Conservation (phyloP, 2,797 vertebrate species). For the Scolopax bukidnonensis region DNA sequence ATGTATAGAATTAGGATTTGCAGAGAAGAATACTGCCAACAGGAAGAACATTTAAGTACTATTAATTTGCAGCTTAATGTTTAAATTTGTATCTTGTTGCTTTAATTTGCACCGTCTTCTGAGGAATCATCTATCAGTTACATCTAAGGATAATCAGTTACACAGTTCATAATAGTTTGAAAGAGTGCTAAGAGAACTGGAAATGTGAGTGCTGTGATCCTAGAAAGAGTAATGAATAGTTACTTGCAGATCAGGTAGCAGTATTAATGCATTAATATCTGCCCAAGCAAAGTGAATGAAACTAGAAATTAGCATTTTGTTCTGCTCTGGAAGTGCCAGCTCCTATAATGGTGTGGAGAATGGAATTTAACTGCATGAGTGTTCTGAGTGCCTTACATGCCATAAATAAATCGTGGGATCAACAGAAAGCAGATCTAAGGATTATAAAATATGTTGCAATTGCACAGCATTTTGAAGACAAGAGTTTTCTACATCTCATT, state of each 20-base stretch:
- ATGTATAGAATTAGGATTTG: not conserved
- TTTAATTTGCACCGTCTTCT: not conserved
- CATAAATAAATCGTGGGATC: slow-evolving; percentile 54
- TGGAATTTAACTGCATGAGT: slow-evolving; percentile 57
- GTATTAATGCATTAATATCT: slow-evolving; percentile 49
- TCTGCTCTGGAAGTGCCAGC: slow-evolving; percentile 14
- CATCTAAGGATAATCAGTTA: not conserved
- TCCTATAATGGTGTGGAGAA: slow-evolving; percentile 46
- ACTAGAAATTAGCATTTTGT: slow-evolving; percentile 56
- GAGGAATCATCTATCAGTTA: not conserved
- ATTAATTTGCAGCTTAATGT: not conserved
- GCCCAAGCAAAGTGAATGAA: slow-evolving; percentile 40
- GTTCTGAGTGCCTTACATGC: slow-evolving; percentile 5
- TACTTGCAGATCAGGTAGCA: slow-evolving; percentile 10
- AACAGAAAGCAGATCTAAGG: slow-evolving; percentile 28
- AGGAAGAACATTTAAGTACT: not conserved
- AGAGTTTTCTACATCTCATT: slow-evolving; percentile 1
- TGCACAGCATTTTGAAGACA: slow-evolving; percentile 44
- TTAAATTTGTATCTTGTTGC: not conserved
- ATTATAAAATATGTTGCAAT: slow-evolving; percentile 37
- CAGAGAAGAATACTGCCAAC: not conserved
- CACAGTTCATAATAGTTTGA: not conserved
- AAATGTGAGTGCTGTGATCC: not conserved
- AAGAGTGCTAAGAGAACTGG: not conserved
- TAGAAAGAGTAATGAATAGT: not conserved